Evolutionary conservation across 1,140 invertebrate genomes (phyloP).

Genomic region (Bactericera cockerelli): DNA sequence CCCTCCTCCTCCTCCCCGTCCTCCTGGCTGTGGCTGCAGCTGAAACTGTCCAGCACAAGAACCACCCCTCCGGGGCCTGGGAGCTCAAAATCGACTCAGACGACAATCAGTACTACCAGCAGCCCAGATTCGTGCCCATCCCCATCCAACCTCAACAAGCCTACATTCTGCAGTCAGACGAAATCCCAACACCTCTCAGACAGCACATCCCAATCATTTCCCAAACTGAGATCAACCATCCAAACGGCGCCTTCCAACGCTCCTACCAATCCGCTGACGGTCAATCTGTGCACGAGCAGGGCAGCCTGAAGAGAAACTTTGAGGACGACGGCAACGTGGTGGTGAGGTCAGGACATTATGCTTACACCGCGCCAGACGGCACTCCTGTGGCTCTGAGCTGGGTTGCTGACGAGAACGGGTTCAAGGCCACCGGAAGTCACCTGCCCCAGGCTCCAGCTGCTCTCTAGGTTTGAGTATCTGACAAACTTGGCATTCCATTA

Average conservation of each 20-base stretch:
- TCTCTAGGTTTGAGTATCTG: too few species aligned
- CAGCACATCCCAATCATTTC: neutral
- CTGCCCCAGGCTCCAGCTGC: conserved; percentile 49
- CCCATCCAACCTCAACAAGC: too few species aligned
- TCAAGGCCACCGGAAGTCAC: conserved; percentile 39
- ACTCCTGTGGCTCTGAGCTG: conserved; percentile 49
- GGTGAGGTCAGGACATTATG: conserved; percentile 51
- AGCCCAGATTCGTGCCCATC: too few species aligned
- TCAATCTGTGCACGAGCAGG: conserved; percentile 24
- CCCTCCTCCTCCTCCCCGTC: too few species aligned
- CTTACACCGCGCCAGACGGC: conserved; percentile 59
- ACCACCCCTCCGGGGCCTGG: too few species aligned
- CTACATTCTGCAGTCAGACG: too few species aligned
- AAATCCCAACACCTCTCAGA: too few species aligned
- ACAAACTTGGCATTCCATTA: too few species aligned
- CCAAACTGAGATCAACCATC: neutral
- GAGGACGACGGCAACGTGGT: conserved; percentile 46
- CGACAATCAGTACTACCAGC: too few species aligned
- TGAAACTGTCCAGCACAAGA: too few species aligned
- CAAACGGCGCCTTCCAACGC: neutral
- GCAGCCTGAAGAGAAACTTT: conserved; percentile 53
- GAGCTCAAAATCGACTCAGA: too few species aligned
- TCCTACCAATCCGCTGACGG: conserved; percentile 5
- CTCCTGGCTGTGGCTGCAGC: too few species aligned
- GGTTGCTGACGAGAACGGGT: conserved; percentile 56